Conservation (phyloP, 2,888 invertebrate species). For the Gari tellinella region DNA sequence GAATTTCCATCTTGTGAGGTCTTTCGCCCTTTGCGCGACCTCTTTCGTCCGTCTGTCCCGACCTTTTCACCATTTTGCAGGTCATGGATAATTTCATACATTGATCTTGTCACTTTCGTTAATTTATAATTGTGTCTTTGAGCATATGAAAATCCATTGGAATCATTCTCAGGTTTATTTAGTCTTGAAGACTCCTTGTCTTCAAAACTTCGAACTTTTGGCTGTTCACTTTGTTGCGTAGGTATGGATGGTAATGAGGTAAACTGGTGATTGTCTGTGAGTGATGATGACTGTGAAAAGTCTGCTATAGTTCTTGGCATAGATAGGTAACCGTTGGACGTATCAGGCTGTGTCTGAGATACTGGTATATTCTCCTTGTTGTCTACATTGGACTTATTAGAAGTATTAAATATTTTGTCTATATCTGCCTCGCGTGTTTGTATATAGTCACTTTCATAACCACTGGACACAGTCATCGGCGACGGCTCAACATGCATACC, state of each 20-base stretch:
- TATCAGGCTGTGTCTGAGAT: slow-evolving; percentile 7
- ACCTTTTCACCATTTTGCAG: slow-evolving; percentile 62
- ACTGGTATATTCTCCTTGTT: slow-evolving; percentile 43
- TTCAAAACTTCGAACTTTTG: slow-evolving; percentile 17
- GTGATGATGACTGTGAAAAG: not conserved
- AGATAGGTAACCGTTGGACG: slow-evolving; percentile 54
- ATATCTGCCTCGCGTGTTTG: slow-evolving; percentile 47
- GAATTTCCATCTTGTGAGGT: slow-evolving; percentile 29
- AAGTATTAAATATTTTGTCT: not conserved
- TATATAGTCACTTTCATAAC: slow-evolving; percentile 72
- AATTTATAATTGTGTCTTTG: slow-evolving; percentile 70
- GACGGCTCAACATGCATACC: slow-evolving; percentile 59
- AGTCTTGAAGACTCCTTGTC: slow-evolving; percentile 31
- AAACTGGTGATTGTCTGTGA: slow-evolving; percentile 34
- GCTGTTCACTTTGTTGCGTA: slow-evolving; percentile 27
- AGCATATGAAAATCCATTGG: slow-evolving; percentile 59
- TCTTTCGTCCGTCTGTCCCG: slow-evolving; percentile 32
- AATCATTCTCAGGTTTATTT: slow-evolving; percentile 1
- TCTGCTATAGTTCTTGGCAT: slow-evolving; percentile 50
- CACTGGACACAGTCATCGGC: slow-evolving; percentile 69
- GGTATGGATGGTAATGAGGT: slow-evolving; percentile 53
- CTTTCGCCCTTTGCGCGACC: slow-evolving; percentile 45
- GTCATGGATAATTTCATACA: slow-evolving; percentile 72
- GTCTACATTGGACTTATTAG: not conserved
- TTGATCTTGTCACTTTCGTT: slow-evolving; percentile 69